These are phyloP conservation scores for Diadegma fenestrale DNA, from an alignment of 2,888 invertebrate genomes.

Conservation along the genomic window DNA sequence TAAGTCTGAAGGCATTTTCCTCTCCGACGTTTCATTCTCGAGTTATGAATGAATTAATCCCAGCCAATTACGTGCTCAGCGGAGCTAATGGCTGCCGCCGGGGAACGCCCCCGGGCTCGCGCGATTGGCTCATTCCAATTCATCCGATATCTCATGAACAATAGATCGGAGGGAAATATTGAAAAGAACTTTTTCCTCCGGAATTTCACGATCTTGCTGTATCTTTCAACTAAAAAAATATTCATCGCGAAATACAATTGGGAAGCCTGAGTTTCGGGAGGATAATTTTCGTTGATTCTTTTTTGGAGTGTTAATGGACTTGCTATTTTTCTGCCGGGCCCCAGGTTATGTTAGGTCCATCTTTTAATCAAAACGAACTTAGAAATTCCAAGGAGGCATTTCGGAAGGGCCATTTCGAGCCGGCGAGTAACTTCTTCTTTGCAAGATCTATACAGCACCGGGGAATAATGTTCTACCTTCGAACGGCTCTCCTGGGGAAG, in stretches of 20 bases:
- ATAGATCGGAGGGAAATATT: neutral
- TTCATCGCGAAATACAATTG: neutral
- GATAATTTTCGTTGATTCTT: neutral
- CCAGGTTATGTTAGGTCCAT: neutral
- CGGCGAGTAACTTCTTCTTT: neutral
- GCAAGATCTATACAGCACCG: neutral
- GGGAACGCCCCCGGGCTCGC: neutral
- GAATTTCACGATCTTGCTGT: neutral
- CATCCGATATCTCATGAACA: neutral
- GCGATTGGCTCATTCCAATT: neutral
- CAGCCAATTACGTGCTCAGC: neutral
- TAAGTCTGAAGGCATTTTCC: neutral
- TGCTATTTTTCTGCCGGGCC: neutral
- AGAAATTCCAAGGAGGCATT: neutral
- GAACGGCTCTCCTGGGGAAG: constrained; percentile 13
- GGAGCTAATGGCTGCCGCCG: neutral
- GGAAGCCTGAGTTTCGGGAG: neutral
- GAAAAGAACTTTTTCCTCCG: neutral
- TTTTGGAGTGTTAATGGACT: neutral
- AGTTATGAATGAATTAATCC: neutral
- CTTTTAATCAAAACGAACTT: neutral
- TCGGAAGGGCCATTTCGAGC: neutral
- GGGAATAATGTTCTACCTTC: constrained; percentile 1
- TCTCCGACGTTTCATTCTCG: neutral
- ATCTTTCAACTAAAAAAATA: neutral